Evolutionary conservation across 1,140 invertebrate genomes (phyloP), one percentile per base, ranked within the genome.

Genomic region (Drosophila hydei): DNA sequence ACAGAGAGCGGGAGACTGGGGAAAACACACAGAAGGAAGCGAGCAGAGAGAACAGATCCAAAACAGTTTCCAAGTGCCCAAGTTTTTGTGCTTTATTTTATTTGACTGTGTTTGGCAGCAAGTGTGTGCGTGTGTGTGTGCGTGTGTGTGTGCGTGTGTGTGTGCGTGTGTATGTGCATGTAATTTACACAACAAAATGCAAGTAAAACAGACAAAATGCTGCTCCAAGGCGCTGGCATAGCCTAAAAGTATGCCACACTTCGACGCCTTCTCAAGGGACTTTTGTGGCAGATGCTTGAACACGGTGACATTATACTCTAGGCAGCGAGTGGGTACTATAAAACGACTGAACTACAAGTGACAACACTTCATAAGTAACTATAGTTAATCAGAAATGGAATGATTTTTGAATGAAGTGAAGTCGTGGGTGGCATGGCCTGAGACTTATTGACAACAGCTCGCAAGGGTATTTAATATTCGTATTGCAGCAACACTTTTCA

Each of bases 201-300:
- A 71, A 71, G 52, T 58, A 65, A 71, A 71, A 65, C 36, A 65
- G 27, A 58, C 45, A 71, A 71, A 65, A 56, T 27, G 56, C 33
- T 14, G 50, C 45, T 59, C 52, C 21, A 69, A 45, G 68, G 47
- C 54, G 33, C 23, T 27, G 54, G 47, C 64, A 40, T 48, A 47
- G 70, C 47, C 69, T 40, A 18, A 72, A 72, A 68, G 70, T 72
- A 68, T 68, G 63, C 64, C 62, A 69, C 55, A 72, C 70, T 72
- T 72, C 56, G 61, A 36, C 23, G 52, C 36, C 14, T 42, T 16
- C 68, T 58, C 51, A 5, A 18, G 36, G 45, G 61, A 64, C 51
- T 40, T 25, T 12, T 33, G 6, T 11, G 12, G 8, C 11, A 50
- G 21, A 38, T 21, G 23, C 47, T 42, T 18, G 38, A 23, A 4